Evolutionary conservation across 2,797 vertebrate genomes (phyloP), one percentile per base, ranked within the genome.

Genomic region (Leptatherina wallacei): DNA sequence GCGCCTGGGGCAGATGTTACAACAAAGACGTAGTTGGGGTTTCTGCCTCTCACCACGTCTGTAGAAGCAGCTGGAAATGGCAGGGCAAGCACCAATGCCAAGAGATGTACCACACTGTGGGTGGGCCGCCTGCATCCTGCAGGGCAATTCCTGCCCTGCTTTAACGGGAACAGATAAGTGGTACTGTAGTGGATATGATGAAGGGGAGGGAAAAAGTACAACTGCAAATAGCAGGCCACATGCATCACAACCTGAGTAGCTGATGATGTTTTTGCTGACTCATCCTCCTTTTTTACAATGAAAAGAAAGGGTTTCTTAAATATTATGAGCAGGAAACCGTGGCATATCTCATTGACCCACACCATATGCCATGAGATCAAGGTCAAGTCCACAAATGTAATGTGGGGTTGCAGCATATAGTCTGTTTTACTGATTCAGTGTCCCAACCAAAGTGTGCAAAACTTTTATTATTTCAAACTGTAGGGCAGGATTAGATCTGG

Each of bases 111-210:
- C 88, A 83, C 90, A 59, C 71, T 54, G 83, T 93, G 91, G 90
- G 93, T 92, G 91, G 93, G 84, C 91, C 70, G 79, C 74, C 85
- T 84, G 89, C 63, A 84, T 75, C 91, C 93, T 86, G 78, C 84
- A 79, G 90, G 91, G 88, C 89, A 90, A 90, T 91, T 91, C 87
- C 86, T 89, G 81, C 83, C 86, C 88, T 57, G 84, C 76, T 91
- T 88, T 91, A 89, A 91, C 87, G 68, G 91, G 90, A 93, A 92
- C 58, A 92, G 89, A 89, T 93, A 93, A 94, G 91, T 93, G 89
- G 92, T 66, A 93, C 86, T 93, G 89, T 90, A 85, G 84, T 3
- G 44, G 61, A 71, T 56, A 83, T 32, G 71, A 83, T 78, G 78
- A 84, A 74, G 64, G 77, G 81, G 54, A 68, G 40, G 67, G 67